Evolutionary conservation across 2,797 vertebrate species (phyloP), one percentile per base, ranked within the genome.

Genomic region (Buphagus erythrorhynchus): DNA sequence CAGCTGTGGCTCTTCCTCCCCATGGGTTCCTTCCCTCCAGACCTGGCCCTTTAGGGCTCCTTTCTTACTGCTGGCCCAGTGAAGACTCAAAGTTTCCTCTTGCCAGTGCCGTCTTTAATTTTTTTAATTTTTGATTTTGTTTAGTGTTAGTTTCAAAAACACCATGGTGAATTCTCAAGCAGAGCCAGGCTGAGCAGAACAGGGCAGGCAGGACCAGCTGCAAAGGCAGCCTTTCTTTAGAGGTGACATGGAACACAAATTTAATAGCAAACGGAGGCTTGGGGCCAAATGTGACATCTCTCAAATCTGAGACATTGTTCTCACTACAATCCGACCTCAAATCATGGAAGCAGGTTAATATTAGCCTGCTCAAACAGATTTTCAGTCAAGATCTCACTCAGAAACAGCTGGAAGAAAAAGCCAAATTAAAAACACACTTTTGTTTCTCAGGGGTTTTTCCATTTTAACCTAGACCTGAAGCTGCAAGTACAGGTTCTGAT

Each of bases 291-390:
- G 7, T 86, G 81, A 91, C 49, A 75, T 72, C 78, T 80, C 78
- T 74, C 66, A 88, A 87, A 93, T 68, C 82, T 94, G 65, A 90
- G 42, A 69, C 67, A 57, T 63, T 89, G 65, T 65, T 91, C 86
- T 94, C 62, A 59, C 89, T 78, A 69, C 58, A 80, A 29, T 52
- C 57, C 91, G 54, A 51, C 62, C 58, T 91, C 62, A 80, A 3
- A 59, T 76, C 46, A 80, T 45, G 46, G 40, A 86, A 74, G 40
- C 8, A 65, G 78, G 68, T 90, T 93, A 88, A 86, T 88, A 91
- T 81, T 48, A 81, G 36, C 61, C 35, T 75, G 78, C 48, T 93
- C 72, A 80, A 88, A 92, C 18, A 66, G 68, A 74, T 68, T 93
- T 93, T 66, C 33, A 59, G 69, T 89, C 58, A 86, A 83, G 75